A percentile compares a stretch with the other conserved stretches of the same genome.
These are phyloP conservation scores for Solea solea DNA, from an alignment of 2,113 vertebrate genomes.

Conservation along the genomic window DNA sequence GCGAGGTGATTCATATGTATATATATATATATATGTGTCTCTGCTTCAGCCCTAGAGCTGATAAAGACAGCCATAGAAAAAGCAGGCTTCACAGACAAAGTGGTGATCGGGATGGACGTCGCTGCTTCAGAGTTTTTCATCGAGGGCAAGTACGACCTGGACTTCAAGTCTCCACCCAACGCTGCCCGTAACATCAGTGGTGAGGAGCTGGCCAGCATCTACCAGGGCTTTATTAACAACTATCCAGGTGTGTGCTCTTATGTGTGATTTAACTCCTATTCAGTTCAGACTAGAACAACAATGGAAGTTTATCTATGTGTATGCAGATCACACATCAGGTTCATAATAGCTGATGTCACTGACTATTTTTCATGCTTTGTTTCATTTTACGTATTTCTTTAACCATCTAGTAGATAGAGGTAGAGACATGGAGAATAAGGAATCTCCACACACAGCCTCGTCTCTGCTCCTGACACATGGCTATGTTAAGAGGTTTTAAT, in stretches of 20 bases:
- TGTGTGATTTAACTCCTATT: neutral
- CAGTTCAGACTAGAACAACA: neutral
- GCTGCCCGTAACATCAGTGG: conserved; percentile 89
- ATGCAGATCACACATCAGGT: neutral
- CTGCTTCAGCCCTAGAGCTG: conserved; percentile 86
- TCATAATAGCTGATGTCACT: neutral
- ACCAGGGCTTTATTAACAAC: conserved; percentile 92
- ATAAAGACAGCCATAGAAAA: conserved; percentile 93
- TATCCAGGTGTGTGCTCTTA: conserved; percentile 85
- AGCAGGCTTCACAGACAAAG: conserved; percentile 91
- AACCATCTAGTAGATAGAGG: conserved; percentile 15
- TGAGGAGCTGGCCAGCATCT: conserved; percentile 89
- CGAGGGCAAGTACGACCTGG: conserved; percentile 91
- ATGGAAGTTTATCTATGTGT: neutral
- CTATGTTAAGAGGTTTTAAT: conserved; percentile 64
- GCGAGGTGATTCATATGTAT: neutral
- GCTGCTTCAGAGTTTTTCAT: conserved; percentile 92
- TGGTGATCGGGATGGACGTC: conserved; percentile 95
- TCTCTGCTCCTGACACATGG: conserved; percentile 20
- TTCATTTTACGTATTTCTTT: neutral
- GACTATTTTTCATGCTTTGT: too few relatives aligned
- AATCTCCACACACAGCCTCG: conserved; percentile 14
- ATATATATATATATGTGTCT: neutral
- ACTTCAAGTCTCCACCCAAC: conserved; percentile 92
- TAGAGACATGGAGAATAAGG: conserved; percentile 9